These are phyloP conservation scores for Arothron firmamentum DNA, from an alignment of 2,113 vertebrate species.

Conservation along the genomic window DNA sequence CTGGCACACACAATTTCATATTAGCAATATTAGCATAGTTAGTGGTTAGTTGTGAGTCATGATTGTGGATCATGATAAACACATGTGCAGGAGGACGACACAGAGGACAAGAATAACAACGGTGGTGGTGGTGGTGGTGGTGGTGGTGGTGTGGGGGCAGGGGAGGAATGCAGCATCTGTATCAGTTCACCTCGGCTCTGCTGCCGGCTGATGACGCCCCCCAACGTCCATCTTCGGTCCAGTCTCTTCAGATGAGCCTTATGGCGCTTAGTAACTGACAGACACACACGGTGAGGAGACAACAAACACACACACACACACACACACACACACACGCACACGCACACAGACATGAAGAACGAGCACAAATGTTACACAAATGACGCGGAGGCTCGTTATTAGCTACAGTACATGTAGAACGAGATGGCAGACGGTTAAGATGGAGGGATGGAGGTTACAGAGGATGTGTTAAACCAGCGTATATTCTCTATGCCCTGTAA, in stretches of 20 bases:
- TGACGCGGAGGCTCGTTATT: conserved; percentile 54
- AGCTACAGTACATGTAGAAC: conserved; percentile 56
- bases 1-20: conserved; percentile 16
- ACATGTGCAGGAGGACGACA: conserved; percentile 27
- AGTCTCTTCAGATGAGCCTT: conserved; percentile 96
- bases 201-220: conserved; percentile 97
- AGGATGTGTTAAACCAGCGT: conserved; percentile 59
- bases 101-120: conserved; percentile 14
- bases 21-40: conserved; percentile 33
- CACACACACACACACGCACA: conserved; percentile 52
- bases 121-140: conserved; percentile 16
- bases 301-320: conserved; percentile 42
- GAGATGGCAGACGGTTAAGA: conserved; percentile 48
- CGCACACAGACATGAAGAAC: conserved; percentile 48
- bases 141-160: conserved; percentile 14
- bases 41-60: conserved; percentile 50
- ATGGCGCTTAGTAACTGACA: conserved; percentile 94
- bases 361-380: conserved; percentile 59
- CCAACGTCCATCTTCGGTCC: conserved; percentile 98
- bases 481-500: conserved; percentile 57
- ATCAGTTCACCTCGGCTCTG: conserved; percentile 93
- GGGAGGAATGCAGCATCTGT: conserved; percentile 30
- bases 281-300: conserved; percentile 64
- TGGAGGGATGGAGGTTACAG: conserved; percentile 54
- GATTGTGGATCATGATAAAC: conserved; percentile 32